phyloP scores from a whole-genome alignment of 2,888 invertebrate species.

The Dichetophora obliterata region DNA sequence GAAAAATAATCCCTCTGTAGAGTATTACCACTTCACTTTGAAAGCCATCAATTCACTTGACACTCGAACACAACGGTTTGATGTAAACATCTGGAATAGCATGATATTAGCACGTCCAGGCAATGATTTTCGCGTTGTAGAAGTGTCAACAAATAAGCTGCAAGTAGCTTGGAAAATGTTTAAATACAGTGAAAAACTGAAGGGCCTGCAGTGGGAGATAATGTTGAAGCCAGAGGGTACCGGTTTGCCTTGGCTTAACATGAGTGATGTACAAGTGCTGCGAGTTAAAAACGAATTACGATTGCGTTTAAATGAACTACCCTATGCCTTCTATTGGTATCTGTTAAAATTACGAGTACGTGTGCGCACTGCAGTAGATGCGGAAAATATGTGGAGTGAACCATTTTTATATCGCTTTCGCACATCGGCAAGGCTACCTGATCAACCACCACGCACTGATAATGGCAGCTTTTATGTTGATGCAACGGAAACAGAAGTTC shows the following conservation, averaged over 20 bases:
- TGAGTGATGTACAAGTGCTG: slow-evolving; percentile 36
- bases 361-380: slow-evolving; percentile 72
- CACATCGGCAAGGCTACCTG: slow-evolving; percentile 73
- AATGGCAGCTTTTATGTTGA: slow-evolving; percentile 82
- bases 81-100: slow-evolving; percentile 55
- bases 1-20: slow-evolving; percentile 70
- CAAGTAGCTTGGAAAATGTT: slow-evolving; percentile 60
- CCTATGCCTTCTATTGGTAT: slow-evolving; percentile 71
- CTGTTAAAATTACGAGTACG: slow-evolving; percentile 76
- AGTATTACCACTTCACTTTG: slow-evolving; percentile 74
- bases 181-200: slow-evolving; percentile 52
- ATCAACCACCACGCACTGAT: slow-evolving; percentile 77
- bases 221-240: slow-evolving; percentile 55
- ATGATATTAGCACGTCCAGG: slow-evolving; percentile 61
- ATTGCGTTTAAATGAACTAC: slow-evolving; percentile 58
- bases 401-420: slow-evolving; percentile 74
- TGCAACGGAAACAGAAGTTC: slow-evolving; percentile 74
- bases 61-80: slow-evolving; percentile 60
- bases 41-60: slow-evolving; percentile 77
- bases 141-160: slow-evolving; percentile 57
- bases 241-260: slow-evolving; percentile 28
- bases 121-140: slow-evolving; percentile 53
- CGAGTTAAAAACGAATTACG: slow-evolving; percentile 52
- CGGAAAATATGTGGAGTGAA: slow-evolving; percentile 78
- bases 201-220: slow-evolving; percentile 62